Evolutionary conservation across 1,140 invertebrate species (phyloP).

Genomic region (Ceratosolen solmsi): DNA sequence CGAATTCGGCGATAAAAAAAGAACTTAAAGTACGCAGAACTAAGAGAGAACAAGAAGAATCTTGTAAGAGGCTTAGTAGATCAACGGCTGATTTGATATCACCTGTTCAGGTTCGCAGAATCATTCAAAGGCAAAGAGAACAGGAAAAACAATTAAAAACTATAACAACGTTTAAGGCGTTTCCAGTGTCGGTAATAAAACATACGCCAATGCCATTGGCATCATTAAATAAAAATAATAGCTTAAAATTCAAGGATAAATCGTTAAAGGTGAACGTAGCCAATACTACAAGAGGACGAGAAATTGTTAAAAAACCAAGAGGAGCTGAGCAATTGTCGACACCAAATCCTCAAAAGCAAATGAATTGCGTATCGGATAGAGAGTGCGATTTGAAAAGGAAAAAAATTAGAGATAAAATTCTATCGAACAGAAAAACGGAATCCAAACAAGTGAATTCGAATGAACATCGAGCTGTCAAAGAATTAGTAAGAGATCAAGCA

Average conservation of each 20-base stretch:
- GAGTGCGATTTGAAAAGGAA: conserved; percentile 42
- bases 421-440: conserved; percentile 60
- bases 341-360: background rate
- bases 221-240: conserved; percentile 57
- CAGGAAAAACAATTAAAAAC: conserved; percentile 49
- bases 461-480: conserved; percentile 46
- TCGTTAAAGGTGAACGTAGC: conserved; percentile 72
- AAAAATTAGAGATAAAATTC: conserved; percentile 58
- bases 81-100: conserved; percentile 75
- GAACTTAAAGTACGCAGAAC: conserved; percentile 54
- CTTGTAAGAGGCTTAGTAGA: conserved; percentile 65
- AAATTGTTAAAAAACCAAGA: conserved; percentile 63
- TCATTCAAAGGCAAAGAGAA: conserved; percentile 69
- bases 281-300: conserved; percentile 72
- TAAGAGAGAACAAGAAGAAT: conserved; percentile 63
- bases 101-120: conserved; percentile 76
- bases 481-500: background rate
- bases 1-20: conserved; percentile 51
- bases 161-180: conserved; percentile 57
- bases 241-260: conserved; percentile 55
- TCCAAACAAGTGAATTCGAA: conserved; percentile 53
- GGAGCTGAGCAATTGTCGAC: background rate
- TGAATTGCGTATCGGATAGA: background rate
- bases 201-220: conserved; percentile 67
- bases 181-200: conserved; percentile 68